A percentile compares a stretch with the other conserved stretches of the same genome.
These are phyloP conservation scores for Nymphalis urticae DNA, from an alignment of 2,888 invertebrate species.

Conservation along the genomic window DNA sequence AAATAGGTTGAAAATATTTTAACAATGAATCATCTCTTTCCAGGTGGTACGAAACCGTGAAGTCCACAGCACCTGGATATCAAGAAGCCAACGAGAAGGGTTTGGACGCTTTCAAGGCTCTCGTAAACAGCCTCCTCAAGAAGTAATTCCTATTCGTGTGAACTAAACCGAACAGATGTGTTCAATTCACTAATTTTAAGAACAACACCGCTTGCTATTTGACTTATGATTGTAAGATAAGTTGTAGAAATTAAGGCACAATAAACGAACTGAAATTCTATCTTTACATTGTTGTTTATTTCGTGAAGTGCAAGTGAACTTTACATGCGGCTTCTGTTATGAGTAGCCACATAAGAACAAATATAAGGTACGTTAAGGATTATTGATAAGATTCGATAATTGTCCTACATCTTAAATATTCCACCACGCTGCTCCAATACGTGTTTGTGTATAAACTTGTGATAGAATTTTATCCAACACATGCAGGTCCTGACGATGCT, in stretches of 20 bases:
- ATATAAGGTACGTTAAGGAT: too few species aligned
- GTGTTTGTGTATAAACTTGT: too few species aligned
- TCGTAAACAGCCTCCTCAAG: constrained; percentile 69
- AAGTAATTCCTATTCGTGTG: constrained; percentile 51
- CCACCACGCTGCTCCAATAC: too few species aligned
- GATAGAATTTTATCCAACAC: too few species aligned
- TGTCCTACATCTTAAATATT: too few species aligned
- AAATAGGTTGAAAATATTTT: too few species aligned
- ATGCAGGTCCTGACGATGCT: too few species aligned
- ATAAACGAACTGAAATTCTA: constrained; percentile 51
- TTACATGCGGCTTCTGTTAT: too few species aligned
- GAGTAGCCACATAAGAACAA: too few species aligned
- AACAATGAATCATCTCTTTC: constrained; percentile 18
- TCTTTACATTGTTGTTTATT: constrained; percentile 29
- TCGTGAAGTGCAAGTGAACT: too few species aligned
- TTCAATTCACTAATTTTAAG: constrained; percentile 26
- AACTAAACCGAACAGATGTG: constrained; percentile 14
- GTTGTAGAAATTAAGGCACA: constrained; percentile 61
- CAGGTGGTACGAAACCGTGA: constrained; percentile 75
- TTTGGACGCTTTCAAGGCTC: constrained; percentile 77
- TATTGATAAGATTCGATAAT: too few species aligned
- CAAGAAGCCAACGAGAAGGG: constrained; percentile 82
- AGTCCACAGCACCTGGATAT: constrained; percentile 72
- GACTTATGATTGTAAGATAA: constrained; percentile 45
- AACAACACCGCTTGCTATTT: constrained; percentile 40